Evolutionary conservation across 1,140 invertebrate species (phyloP), one percentile per base, ranked within the genome.

Genomic region (Drosophila kanapiae): DNA sequence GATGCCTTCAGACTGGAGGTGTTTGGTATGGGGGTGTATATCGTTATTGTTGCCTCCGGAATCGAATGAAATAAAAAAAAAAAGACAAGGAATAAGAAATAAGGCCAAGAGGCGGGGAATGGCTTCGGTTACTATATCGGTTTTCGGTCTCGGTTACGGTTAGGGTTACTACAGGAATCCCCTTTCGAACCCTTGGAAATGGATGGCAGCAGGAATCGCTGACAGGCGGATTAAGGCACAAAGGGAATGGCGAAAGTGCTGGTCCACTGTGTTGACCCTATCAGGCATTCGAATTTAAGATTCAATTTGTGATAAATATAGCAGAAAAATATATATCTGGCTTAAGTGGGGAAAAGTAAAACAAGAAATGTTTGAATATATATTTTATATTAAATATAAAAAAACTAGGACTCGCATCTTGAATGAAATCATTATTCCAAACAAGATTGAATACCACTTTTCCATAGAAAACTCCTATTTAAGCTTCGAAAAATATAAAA

Each of bases 151-250:
- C 63, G 64, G 65, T 71, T 72, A 49, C 67, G 53, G 67, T 72
- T 72, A 60, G 56, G 68, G 68, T 72, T 60, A 35, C 68, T 60
- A 35, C 54, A 16, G 49, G 31, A 16, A 59, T 47, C 48, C 62
- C 60, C 48, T 18, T 18, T 48, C 47, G 64, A 83, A 85, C 69
- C 82, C 74, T 81, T 81, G 60, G 75, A 45, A 23, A 48, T 45
- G 43, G 72, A 65, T 54, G 61, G 53, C 64, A 31, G 45, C 58
- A 45, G 57, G 51, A 83, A 56, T 63, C 57, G 77, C 57, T 57
- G 81, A 79, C 81, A 68, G 65, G 72, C 77, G 72, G 67, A 84
- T 85, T 84, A 80, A 77, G 77, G 65, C 72, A 77, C 58, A 84
- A 69, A 72, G 72, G 65, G 10, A 59, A 63, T 23, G 31, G 53